phyloP scores from a whole-genome alignment of 2,797 vertebrate genomes.

The Sitta carolinensis region DNA sequence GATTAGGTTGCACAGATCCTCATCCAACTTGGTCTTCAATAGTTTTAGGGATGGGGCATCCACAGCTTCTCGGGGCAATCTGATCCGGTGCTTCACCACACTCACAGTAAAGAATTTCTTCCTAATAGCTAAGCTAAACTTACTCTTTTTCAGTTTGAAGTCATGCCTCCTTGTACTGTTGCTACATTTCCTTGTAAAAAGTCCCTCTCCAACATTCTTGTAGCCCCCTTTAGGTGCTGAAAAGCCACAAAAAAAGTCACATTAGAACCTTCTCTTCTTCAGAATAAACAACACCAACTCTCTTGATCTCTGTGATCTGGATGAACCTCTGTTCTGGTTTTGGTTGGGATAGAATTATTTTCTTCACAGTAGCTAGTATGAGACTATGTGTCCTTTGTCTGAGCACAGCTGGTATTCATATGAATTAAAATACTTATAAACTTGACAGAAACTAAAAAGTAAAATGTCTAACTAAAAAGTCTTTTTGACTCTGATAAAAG shows the following conservation, averaged over 20 bases:
- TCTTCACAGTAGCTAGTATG: not conserved
- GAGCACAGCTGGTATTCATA: not conserved
- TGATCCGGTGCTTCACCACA: not conserved
- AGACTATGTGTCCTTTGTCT: not conserved
- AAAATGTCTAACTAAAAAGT: not conserved
- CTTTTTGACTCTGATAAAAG: not conserved
- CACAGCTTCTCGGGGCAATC: not conserved
- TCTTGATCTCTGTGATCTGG: not conserved
- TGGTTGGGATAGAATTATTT: not conserved
- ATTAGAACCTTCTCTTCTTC: not conserved
- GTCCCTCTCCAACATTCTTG: not conserved
- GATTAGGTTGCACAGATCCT: not conserved
- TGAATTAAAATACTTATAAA: not conserved
- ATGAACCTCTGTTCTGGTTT: not conserved
- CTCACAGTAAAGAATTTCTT: not conserved
- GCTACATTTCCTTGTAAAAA: not conserved
- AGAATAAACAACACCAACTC: not conserved
- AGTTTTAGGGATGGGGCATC: not conserved
- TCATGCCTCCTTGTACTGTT: not conserved
- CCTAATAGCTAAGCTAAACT: not conserved
- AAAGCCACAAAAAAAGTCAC: not conserved
- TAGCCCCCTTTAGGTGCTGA: not conserved
- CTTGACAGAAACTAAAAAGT: not conserved
- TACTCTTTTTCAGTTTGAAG: not conserved
- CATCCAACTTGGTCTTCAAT: not conserved